Percentiles rank a stretch among this genome's conserved stretches.
Evolutionary conservation across 1,140 invertebrate species (phyloP).

Genomic region (Lutraria rhynchaena): DNA sequence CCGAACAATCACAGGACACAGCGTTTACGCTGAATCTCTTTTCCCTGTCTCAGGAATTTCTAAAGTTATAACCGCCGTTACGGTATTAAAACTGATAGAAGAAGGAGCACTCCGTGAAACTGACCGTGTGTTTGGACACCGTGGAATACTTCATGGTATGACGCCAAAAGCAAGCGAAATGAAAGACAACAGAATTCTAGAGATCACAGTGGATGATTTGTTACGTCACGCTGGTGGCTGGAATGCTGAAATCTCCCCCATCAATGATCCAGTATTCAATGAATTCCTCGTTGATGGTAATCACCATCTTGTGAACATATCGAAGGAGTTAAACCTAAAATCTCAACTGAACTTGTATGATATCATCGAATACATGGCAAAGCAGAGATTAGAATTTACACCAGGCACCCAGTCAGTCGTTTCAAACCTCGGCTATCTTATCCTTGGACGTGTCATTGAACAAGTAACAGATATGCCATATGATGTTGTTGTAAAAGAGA

Average conservation of each 20-base stretch:
- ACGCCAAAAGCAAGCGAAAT: constrained; percentile 57
- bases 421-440: constrained; percentile 80
- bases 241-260: constrained; percentile 68
- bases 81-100: constrained; percentile 73
- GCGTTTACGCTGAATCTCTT: constrained; percentile 57
- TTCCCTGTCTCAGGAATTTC: constrained; percentile 73
- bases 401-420: constrained; percentile 76
- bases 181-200: constrained; percentile 67
- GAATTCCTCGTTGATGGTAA: constrained; percentile 61
- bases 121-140: constrained; percentile 72
- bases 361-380: constrained; percentile 74
- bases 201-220: constrained; percentile 78
- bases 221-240: constrained; percentile 77
- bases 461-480: constrained; percentile 70
- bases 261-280: constrained; percentile 76
- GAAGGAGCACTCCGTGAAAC: constrained; percentile 64
- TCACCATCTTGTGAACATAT: constrained; percentile 71
- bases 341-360: constrained; percentile 56
- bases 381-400: constrained; percentile 67
- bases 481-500: constrained; percentile 74
- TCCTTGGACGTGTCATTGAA: constrained; percentile 81
- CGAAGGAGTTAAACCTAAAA: constrained; percentile 64
- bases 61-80: constrained; percentile 76
- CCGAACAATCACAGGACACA: constrained; percentile 59
- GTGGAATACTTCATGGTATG: constrained; percentile 67